Evolutionary conservation across 1,140 invertebrate genomes (phyloP).

Genomic region (Agrilus planipennis): DNA sequence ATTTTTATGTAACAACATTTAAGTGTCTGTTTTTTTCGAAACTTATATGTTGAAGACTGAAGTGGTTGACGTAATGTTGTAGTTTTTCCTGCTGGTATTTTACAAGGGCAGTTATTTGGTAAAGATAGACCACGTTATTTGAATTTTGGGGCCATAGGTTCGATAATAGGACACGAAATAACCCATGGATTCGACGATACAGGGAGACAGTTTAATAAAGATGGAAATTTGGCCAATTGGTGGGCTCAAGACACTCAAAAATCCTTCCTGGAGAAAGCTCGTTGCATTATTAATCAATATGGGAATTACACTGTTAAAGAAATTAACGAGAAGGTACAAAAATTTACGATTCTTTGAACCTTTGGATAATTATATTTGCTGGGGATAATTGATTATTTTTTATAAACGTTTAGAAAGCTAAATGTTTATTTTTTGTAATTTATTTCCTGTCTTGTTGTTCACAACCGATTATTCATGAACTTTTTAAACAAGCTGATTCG

Average conservation of each 20-base stretch:
- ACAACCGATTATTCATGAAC: no score
- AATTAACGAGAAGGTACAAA: conserved; percentile 54
- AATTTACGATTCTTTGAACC: no score
- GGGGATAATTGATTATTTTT: no score
- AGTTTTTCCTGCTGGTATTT: conserved; percentile 83
- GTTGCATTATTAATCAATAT: conserved; percentile 84
- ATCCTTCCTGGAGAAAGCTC: conserved; percentile 61
- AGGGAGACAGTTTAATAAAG: conserved; percentile 75
- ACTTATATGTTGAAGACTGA: no score
- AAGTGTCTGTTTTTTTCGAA: neutral
- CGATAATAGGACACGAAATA: conserved; percentile 88
- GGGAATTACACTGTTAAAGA: conserved; percentile 64
- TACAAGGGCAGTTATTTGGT: conserved; percentile 79
- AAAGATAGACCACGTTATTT: conserved; percentile 73
- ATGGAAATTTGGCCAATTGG: conserved; percentile 76
- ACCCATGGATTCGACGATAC: conserved; percentile 87
- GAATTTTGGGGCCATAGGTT: conserved; percentile 86
- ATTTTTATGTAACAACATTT: neutral
- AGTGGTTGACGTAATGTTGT: conserved; percentile 36
- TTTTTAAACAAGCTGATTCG: no score
- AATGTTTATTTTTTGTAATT: no score
- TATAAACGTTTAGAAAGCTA: no score
- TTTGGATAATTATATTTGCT: no score
- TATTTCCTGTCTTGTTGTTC: no score
- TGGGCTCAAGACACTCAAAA: conserved; percentile 66